Evolutionary conservation across 2,888 invertebrate species (phyloP), one percentile per base, ranked within the genome.

Genomic region (Hemicrepidius hirtus): DNA sequence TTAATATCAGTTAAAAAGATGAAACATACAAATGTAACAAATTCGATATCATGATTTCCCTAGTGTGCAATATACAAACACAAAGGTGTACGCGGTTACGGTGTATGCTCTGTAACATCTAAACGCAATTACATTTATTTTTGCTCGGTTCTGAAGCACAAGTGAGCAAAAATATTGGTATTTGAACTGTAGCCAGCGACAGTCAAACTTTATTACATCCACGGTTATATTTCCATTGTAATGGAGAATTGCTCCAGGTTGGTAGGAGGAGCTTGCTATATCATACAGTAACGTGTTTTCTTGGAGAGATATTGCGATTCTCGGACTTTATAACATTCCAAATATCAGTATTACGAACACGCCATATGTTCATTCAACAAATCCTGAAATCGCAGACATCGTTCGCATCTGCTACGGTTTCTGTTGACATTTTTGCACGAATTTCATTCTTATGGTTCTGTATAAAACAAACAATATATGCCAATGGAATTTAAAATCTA

Each of bases 311-410:
- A 80, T 80, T 80, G 78, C 79, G 74, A 78, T 78, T 77, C 74
- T 78, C 74, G 62, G 77, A 76, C 78, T 80, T 80, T 81, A 77
- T 79, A 80, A 76, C 76, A 76, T 77, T 77, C 76, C 75, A 78
- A 77, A 75, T 75, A 73, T 74, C 76, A 78, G 77, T 77, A 77
- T 81, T 80, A 80, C 76, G 80, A 77, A 74, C 77, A 76, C 78
- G 77, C 81, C 82, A 81, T 80, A 79, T 81, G 82, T 81, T 81
- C 80, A 77, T 80, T 80, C 80, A 76, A 78, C 80, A 81, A 81
- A 81, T 81, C 80, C 65, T 53, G 59, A 59, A 60, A 69, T 63
- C 55, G 57, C 46, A 71, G 57, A 65, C 57, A 71, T 71, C 59
- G 40, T 60, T 59, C 37, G 32, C 64, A 71, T 71, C 64, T 71